Conservation (phyloP, 2,797 vertebrate genomes). For the Sciaenops ocellatus region DNA sequence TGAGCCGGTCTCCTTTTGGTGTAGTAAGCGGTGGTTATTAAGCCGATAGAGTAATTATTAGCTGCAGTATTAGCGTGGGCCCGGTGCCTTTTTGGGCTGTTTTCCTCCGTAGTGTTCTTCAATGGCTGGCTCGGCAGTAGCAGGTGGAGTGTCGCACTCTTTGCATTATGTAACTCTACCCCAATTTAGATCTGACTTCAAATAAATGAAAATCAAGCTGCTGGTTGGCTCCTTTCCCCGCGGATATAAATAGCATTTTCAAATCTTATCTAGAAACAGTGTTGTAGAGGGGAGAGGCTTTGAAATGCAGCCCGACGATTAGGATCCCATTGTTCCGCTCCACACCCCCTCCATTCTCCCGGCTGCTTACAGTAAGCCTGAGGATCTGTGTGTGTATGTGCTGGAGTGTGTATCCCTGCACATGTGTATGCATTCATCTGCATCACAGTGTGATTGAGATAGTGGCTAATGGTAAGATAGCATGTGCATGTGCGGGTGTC, state of each 20-base stretch:
- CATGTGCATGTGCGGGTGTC: slow-evolving; percentile 57
- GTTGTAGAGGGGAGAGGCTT: slow-evolving; percentile 82
- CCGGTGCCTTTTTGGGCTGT: slow-evolving; percentile 24
- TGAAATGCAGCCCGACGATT: slow-evolving; percentile 85
- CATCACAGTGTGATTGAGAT: slow-evolving; percentile 70
- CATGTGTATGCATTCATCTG: slow-evolving; percentile 67
- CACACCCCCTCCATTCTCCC: slow-evolving; percentile 78
- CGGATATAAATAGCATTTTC: slow-evolving; percentile 85
- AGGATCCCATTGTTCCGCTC: slow-evolving; percentile 84
- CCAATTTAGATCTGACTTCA: slow-evolving; percentile 85
- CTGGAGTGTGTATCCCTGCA: slow-evolving; percentile 47
- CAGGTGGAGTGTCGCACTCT: slow-evolving; percentile 79
- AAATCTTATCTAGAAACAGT: slow-evolving; percentile 85
- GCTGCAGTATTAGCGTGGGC: slow-evolving; percentile 54
- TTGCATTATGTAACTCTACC: slow-evolving; percentile 81
- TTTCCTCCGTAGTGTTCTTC: slow-evolving; percentile 52
- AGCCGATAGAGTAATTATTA: slow-evolving; percentile 68
- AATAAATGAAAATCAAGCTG: slow-evolving; percentile 82
- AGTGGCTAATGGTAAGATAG: slow-evolving; percentile 68
- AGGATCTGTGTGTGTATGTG: slow-evolving; percentile 70
- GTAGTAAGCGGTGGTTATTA: slow-evolving; percentile 55
- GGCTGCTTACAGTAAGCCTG: slow-evolving; percentile 84
- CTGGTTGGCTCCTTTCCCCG: slow-evolving; percentile 76
- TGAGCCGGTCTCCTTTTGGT: slow-evolving; percentile 41
- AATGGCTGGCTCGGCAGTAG: slow-evolving; percentile 58